Percentiles rank a stretch among this genome's conserved stretches.
Evolutionary conservation across 2,113 vertebrate genomes (phyloP).

Genomic region (Pelvicachromis taeniatus): DNA sequence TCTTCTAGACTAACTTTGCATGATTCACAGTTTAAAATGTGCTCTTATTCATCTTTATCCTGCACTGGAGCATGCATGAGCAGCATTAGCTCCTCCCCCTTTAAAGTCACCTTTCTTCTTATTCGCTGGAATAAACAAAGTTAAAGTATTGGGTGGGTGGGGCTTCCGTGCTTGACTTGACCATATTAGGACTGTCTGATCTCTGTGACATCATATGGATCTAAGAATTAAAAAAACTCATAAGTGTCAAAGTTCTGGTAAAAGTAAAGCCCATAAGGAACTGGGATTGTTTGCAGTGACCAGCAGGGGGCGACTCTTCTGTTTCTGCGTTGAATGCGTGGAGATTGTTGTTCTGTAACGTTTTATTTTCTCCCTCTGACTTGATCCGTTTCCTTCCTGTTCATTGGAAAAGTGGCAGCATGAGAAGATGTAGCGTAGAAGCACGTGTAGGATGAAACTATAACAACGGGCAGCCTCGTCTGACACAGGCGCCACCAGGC

Average conservation of each 20-base stretch:
- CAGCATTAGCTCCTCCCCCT: neutral
- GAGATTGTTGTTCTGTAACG: neutral
- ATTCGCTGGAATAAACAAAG: accelerated
- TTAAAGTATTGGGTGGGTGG: neutral
- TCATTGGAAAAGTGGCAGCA: neutral
- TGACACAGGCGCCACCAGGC: neutral
- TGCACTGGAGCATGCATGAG: accelerated
- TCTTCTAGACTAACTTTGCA: neutral
- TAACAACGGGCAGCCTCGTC: no score
- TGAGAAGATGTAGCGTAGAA: neutral
- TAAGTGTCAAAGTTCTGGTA: neutral
- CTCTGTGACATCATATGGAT: accelerated
- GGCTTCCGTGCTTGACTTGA: neutral
- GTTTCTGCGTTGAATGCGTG: accelerated
- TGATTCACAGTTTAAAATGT: neutral
- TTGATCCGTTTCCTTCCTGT: neutral
- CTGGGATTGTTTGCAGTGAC: neutral
- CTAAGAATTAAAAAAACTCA: neutral
- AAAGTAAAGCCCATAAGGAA: accelerated
- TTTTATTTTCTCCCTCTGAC: neutral
- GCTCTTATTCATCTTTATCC: neutral
- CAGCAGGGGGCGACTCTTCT: neutral
- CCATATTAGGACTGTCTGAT: neutral
- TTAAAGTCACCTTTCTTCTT: neutral
- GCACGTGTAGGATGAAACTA: neutral